Percentiles rank a stretch among this genome's conserved stretches.
phyloP scores from a whole-genome alignment of 2,888 invertebrate species.

The Eurytoma adleriae region DNA sequence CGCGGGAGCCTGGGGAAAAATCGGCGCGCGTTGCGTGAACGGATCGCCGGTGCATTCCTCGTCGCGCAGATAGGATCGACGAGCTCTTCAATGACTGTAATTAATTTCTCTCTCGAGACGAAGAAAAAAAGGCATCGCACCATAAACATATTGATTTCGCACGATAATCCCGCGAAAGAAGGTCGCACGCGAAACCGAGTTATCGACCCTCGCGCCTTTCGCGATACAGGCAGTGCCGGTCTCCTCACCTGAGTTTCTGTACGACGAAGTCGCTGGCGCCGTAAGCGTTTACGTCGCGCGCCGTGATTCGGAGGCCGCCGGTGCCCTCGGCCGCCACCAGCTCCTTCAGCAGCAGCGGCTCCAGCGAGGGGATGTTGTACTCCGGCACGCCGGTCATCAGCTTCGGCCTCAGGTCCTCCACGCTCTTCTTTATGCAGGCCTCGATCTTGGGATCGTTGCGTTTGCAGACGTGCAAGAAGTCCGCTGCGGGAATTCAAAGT shows the following conservation, averaged over 20 bases:
- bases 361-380: conserved; percentile 82
- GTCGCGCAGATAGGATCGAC: no score
- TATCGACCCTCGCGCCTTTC: no score
- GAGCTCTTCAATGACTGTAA: no score
- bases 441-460: conserved; percentile 79
- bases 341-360: conserved; percentile 82
- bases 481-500: conserved; percentile 74
- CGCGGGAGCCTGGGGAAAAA: no score
- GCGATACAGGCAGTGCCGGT: no score
- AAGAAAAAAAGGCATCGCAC: no score
- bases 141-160: no score
- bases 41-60: no score
- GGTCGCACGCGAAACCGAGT: no score
- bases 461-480: conserved; percentile 79
- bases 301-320: conserved; percentile 79
- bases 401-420: conserved; percentile 80
- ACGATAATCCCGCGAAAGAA: no score
- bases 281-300: conserved; percentile 80
- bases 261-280: conserved; percentile 82
- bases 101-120: no score
- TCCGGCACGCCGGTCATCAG: conserved; percentile 81
- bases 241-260: conserved; percentile 78
- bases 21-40: no score
- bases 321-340: conserved; percentile 78
- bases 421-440: conserved; percentile 79